Evolutionary conservation across 2,113 vertebrate species (phyloP).

Genomic region (Cyphomyrus discorhynchus): DNA sequence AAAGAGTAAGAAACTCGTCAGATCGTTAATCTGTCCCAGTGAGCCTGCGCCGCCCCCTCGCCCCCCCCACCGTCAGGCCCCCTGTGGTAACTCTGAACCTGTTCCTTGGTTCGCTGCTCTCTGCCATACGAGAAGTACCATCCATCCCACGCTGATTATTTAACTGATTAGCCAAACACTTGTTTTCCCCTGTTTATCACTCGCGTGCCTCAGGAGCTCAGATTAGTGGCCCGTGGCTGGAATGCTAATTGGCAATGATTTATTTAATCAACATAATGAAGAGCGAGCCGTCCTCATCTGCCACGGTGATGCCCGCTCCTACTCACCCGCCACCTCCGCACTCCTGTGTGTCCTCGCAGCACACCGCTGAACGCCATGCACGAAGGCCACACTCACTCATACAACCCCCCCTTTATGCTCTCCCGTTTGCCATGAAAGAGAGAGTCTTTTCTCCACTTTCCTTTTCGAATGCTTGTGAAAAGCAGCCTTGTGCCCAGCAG

Average conservation of each 20-base stretch:
- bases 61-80: neutral
- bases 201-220: neutral
- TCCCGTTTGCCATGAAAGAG: neutral
- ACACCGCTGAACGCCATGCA: neutral
- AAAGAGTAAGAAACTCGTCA: neutral
- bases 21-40: neutral
- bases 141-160: neutral
- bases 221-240: slow-evolving; percentile 6
- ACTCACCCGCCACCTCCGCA: neutral
- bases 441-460: neutral
- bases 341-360: neutral
- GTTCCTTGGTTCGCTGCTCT: neutral
- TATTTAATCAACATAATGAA: slow-evolving; percentile 27
- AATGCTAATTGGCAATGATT: slow-evolving; percentile 25
- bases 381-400: neutral
- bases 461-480: neutral
- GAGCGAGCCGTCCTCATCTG: slow-evolving; percentile 21
- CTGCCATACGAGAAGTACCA: neutral
- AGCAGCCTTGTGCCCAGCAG: neutral
- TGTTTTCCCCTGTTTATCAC: slow-evolving; percentile 15
- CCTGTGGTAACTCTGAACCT: neutral
- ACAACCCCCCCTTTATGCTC: neutral
- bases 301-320: slow-evolving; percentile 2
- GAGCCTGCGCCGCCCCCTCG: neutral
- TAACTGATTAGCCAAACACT: slow-evolving; percentile 9